Percentiles rank a stretch among this genome's conserved stretches.
phyloP scores from a whole-genome alignment of 2,113 vertebrate species.

The Neolamprologus sp. region DNA sequence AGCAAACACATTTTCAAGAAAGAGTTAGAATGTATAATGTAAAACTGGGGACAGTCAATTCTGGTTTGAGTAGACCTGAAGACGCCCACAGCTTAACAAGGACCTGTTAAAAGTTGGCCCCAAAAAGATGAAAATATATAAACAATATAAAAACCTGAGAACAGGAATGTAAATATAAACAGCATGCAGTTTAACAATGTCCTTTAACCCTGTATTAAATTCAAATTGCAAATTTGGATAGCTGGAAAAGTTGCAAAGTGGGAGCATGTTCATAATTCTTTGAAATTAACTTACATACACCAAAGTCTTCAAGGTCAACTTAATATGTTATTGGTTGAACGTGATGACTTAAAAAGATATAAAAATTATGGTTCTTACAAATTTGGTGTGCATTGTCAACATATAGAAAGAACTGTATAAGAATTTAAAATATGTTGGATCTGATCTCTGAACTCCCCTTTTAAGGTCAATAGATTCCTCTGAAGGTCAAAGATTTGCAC shows the following conservation, averaged over 20 bases:
- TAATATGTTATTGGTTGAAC: not conserved
- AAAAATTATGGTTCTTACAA: not conserved
- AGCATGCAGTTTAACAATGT: not conserved
- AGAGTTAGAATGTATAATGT: not conserved
- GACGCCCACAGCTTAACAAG: no score
- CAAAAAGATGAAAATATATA: not conserved
- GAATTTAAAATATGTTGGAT: not conserved
- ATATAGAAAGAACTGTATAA: not conserved
- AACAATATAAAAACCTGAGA: not conserved
- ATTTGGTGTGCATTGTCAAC: not conserved
- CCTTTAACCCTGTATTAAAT: not conserved
- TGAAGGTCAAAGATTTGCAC: not conserved
- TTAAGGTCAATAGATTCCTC: not conserved
- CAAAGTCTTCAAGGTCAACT: not conserved
- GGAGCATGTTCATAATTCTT: not conserved
- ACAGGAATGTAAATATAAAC: not conserved
- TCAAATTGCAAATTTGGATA: not conserved
- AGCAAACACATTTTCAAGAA: not conserved
- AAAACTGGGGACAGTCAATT: not conserved
- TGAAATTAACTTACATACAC: not conserved
- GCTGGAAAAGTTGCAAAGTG: not conserved
- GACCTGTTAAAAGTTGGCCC: not conserved
- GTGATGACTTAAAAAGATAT: not conserved
- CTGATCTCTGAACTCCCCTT: not conserved
- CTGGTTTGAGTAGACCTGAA: not conserved